Conservation (phyloP, 2,888 invertebrate species). For the Tuberolachnus salignus region DNA sequence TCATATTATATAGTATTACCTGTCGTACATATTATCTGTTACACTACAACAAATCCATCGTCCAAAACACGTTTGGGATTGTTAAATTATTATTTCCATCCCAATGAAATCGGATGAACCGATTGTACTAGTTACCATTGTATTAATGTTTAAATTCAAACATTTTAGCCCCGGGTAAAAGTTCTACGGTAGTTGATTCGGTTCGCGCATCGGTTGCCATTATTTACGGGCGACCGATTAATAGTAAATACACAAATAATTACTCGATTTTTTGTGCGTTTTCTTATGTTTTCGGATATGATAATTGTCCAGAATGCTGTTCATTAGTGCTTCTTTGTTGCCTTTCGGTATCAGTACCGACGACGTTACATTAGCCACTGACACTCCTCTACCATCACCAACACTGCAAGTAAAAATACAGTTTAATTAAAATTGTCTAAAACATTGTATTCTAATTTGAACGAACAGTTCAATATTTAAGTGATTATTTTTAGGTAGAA, state of each 20-base stretch:
- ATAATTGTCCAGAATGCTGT: slow-evolving; percentile 75
- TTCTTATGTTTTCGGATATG: slow-evolving; percentile 61
- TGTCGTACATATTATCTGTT: too few relatives aligned
- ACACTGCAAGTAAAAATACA: slow-evolving; percentile 20
- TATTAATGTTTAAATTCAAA: neutral
- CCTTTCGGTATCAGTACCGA: slow-evolving; percentile 46
- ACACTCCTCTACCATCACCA: slow-evolving; percentile 3
- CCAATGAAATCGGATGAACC: too few relatives aligned
- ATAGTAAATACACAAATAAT: neutral
- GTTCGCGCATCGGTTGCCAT: too few relatives aligned
- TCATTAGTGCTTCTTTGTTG: slow-evolving; percentile 72
- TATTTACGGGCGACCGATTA: neutral
- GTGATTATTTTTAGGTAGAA: too few relatives aligned
- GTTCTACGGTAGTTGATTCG: neutral
- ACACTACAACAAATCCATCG: too few relatives aligned
- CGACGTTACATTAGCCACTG: slow-evolving; percentile 43
- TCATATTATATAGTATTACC: too few relatives aligned
- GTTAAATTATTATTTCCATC: too few relatives aligned
- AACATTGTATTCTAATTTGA: too few relatives aligned
- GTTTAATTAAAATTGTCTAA: too few relatives aligned
- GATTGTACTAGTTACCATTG: too few relatives aligned
- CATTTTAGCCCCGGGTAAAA: neutral
- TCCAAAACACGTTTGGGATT: too few relatives aligned
- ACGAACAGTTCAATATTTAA: too few relatives aligned
- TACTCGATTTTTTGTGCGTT: slow-evolving; percentile 65